Conservation (phyloP, 64 coral and sea anemone genomes). For the Platygyra sinensis region DNA sequence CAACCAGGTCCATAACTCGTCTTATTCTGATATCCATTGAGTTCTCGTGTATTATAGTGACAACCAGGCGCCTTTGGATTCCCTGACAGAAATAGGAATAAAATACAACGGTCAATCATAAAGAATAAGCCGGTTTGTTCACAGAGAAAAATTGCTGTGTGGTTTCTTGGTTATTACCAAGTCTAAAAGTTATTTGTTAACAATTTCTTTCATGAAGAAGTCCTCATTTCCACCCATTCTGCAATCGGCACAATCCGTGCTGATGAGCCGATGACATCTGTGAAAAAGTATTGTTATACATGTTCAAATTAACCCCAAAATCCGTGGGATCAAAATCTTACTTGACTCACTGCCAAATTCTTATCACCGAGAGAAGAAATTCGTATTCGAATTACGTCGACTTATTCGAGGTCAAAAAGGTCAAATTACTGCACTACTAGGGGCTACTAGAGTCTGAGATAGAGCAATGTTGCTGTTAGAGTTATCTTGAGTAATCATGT, state of each 20-base stretch:
- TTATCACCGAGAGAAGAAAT: too few relatives aligned
- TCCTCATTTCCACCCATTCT: background rate
- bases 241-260: background rate
- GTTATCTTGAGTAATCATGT: too few relatives aligned
- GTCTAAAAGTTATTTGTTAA: background rate
- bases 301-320: background rate
- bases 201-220: background rate
- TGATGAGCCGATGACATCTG: too few relatives aligned
- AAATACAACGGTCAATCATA: background rate
- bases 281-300: background rate
- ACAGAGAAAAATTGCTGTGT: background rate
- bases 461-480: too few relatives aligned
- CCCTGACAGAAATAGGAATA: constrained; percentile 49
- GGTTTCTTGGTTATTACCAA: background rate
- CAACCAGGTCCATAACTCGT: constrained; percentile 37
- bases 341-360: too few relatives aligned
- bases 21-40: constrained; percentile 86
- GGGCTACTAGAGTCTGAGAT: too few relatives aligned
- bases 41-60: constrained; percentile 95
- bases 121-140: background rate
- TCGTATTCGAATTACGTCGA: too few relatives aligned
- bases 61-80: constrained; percentile 92
- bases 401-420: too few relatives aligned
- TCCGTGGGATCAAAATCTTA: too few relatives aligned
- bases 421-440: too few relatives aligned